These are phyloP conservation scores for Arctia plantaginis DNA, from an alignment of 2,888 invertebrate genomes.

Conservation along the genomic window DNA sequence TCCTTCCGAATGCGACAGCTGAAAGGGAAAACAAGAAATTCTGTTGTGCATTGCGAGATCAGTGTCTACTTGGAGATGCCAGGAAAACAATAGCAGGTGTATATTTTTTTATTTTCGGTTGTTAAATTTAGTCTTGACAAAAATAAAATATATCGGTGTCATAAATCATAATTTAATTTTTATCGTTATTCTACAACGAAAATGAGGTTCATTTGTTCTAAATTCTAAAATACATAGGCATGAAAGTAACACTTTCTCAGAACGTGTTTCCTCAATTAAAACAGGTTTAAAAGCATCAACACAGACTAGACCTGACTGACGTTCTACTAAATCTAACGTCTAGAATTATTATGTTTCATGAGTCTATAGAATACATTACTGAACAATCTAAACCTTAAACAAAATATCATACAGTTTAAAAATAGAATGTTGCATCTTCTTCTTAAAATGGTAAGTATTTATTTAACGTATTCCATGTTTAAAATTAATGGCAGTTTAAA, in stretches of 20 bases:
- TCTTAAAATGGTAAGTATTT: neutral
- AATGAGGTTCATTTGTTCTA: neutral
- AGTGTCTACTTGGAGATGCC: conserved; percentile 92
- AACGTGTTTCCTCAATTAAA: conserved; percentile 51
- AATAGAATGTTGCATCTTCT: neutral
- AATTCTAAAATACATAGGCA: conserved; percentile 29
- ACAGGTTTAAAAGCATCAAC: conserved; percentile 42
- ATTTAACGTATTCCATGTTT: conserved; percentile 7
- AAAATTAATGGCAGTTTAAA: conserved; percentile 21
- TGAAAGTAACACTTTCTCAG: conserved; percentile 56
- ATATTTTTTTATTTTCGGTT: conserved; percentile 19
- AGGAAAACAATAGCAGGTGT: conserved; percentile 93
- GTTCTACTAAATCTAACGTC: conserved; percentile 28
- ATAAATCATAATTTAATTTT: neutral
- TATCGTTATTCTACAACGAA: neutral
- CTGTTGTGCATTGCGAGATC: conserved; percentile 91
- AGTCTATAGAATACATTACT: neutral
- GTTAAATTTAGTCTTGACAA: neutral
- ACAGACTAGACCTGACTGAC: conserved; percentile 28
- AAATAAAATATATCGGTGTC: neutral
- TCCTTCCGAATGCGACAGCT: conserved; percentile 89
- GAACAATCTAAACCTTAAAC: conserved; percentile 10
- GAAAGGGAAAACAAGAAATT: conserved; percentile 91
- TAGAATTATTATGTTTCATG: conserved; percentile 15
- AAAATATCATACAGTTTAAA: neutral